Base-by-base conservation (phyloP, 2,888 invertebrate species). In the Catotricha subobsoleta region DNA sequence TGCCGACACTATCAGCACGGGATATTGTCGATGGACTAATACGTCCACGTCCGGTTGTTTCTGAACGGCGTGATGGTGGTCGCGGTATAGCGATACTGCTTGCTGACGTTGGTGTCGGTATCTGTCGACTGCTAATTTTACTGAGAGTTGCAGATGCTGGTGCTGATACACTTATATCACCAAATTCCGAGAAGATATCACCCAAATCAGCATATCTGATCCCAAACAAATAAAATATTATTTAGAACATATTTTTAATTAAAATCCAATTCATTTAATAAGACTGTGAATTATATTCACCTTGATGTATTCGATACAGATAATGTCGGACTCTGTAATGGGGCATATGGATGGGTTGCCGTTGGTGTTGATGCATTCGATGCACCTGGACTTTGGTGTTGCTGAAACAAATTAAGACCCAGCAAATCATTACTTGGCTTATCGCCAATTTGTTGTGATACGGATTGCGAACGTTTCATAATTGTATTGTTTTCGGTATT, bases 121-220 rank as follows among this genome's bases (percentile, higher is more conserved):
- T 80, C 50, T 82, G 79, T 27, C 79, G 67, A 30, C 56, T 54
- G 2, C 55, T 56, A 23, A 56, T 48, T 44, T 59, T 60, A 18
- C 53, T 51, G 18, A 59, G 46, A 15, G 63, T 67, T 2, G 68
- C 65, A 4, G 69, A 67, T 46, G 72, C 69, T 43, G 73, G 68
- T 47, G 80, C 74, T 47, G 76, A 68, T 50, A 71, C 60, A 48
- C 74, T 74, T 55, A 80, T 75, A 43, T 84, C 83, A 30, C 81
- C 82, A 42, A 86, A 73, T 67, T 88, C 88, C 10, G 81, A 77
- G 57, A 88, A 87, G 44, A 88, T 65, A 60, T 88, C 88, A 23
- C 80, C 75, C 42, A 79, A 66, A 55, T 80, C 80, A 49, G 68
- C 62, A 50, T 69, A 68, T 10, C 71, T 67, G 34, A 65, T 50